Conservation (phyloP, 2,888 invertebrate genomes). For the Napeogenes inachia region DNA sequence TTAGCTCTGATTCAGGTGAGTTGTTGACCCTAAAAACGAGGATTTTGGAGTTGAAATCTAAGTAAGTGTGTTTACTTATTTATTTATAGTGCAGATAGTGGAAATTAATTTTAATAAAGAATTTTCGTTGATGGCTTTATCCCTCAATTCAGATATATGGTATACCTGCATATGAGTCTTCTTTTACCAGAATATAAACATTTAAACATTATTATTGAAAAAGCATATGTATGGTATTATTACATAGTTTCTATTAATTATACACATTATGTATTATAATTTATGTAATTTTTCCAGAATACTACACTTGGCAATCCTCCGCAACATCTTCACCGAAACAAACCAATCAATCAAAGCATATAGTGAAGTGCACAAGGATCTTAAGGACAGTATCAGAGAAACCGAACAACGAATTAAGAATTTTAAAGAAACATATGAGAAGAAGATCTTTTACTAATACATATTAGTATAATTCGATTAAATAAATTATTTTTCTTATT, state of each 20-base stretch:
- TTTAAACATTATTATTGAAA: no score
- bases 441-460: neutral
- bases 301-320: constrained; percentile 62
- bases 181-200: no score
- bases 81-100: neutral
- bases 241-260: no score
- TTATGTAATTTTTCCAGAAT: constrained; percentile 50
- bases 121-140: constrained; percentile 8
- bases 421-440: constrained; percentile 56
- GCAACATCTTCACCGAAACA: constrained; percentile 67
- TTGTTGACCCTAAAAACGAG: constrained; percentile 57
- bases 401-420: constrained; percentile 57
- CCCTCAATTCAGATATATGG: no score
- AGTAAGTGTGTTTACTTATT: constrained; percentile 45
- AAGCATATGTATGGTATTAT: no score
- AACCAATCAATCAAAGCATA: constrained; percentile 68
- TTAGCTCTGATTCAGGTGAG: constrained; percentile 55
- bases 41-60: constrained; percentile 66
- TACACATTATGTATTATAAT: no score
- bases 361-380: constrained; percentile 63
- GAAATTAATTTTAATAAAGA: neutral
- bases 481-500: neutral
- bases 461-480: neutral
- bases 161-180: no score
- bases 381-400: constrained; percentile 59